Evolutionary conservation across 2,888 invertebrate genomes (phyloP).

Genomic region (Sphaerophoria rueppellii): DNA sequence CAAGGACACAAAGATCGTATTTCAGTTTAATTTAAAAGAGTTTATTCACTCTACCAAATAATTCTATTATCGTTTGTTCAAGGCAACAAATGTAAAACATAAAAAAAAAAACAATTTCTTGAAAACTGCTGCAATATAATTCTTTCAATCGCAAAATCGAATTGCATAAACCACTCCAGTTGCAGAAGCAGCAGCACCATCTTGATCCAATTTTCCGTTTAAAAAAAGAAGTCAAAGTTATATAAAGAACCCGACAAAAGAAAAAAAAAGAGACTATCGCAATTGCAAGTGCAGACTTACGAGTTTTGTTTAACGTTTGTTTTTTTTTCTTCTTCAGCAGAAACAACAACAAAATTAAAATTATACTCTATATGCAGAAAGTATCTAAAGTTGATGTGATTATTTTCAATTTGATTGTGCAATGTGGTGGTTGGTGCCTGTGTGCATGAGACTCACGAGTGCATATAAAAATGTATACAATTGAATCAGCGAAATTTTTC

Average conservation of each 20-base stretch:
- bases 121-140: neutral
- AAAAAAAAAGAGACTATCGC: conserved; percentile 28
- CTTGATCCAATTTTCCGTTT: conserved; percentile 24
- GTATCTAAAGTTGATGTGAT: conserved; percentile 38
- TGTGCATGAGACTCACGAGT: conserved; percentile 26
- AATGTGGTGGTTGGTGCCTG: conserved; percentile 15
- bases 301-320: neutral
- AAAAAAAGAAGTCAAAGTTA: conserved; percentile 7
- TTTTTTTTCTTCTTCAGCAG: neutral
- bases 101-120: neutral
- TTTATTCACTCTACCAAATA: neutral
- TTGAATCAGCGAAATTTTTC: conserved; percentile 50
- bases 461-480: conserved; percentile 32
- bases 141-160: conserved; percentile 17
- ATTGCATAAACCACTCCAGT: conserved; percentile 17
- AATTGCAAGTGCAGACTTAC: conserved; percentile 30
- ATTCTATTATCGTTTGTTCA: neutral
- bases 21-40: too few relatives aligned
- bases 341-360: conserved; percentile 8
- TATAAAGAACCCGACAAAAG: neutral
- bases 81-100: neutral
- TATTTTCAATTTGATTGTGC: conserved; percentile 58
- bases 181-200: neutral
- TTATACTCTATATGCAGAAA: conserved; percentile 4
- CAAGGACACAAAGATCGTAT: neutral